Evolutionary conservation across 1,140 invertebrate genomes (phyloP).

Genomic region (Cheumatopsyche charites): DNA sequence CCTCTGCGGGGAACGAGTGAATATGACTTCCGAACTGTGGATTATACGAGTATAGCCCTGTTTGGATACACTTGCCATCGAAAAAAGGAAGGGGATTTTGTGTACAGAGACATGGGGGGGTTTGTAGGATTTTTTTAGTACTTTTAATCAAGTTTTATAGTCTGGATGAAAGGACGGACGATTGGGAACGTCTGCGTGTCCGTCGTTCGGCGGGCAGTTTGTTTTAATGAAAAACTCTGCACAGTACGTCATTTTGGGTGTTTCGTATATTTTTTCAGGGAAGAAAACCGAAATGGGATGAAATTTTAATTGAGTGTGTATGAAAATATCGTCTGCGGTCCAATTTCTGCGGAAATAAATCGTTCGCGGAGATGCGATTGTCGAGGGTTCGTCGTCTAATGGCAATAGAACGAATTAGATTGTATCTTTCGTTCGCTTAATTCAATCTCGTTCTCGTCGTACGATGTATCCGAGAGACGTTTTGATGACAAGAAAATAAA

Average conservation of each 20-base stretch:
- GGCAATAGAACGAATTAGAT: constrained; percentile 16
- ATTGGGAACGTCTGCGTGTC: constrained; percentile 28
- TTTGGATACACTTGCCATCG: not conserved
- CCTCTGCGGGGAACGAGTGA: too few relatives aligned
- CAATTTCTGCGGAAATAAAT: not conserved
- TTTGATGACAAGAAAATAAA: constrained; percentile 10
- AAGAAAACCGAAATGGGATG: not conserved
- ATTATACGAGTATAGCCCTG: not conserved
- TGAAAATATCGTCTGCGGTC: not conserved
- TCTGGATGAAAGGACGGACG: constrained; percentile 18
- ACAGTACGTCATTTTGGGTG: not conserved
- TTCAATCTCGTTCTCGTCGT: constrained; percentile 18
- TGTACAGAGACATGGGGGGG: not conserved
- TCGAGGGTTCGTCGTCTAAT: not conserved
- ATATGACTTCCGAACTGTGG: not conserved
- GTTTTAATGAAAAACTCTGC: constrained; percentile 31
- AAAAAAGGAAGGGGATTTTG: not conserved
- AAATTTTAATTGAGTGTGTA: not conserved
- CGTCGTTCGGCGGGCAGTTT: constrained; percentile 31
- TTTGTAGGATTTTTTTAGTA: constrained; percentile 27
- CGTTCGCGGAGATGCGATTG: not conserved
- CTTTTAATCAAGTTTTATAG: constrained; percentile 46
- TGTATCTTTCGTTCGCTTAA: constrained; percentile 18
- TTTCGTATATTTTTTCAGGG: too few relatives aligned
- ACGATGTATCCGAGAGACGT: constrained; percentile 4